phyloP scores from a whole-genome alignment of 2,113 vertebrate genomes.

The Hippopotamus amphibius region DNA sequence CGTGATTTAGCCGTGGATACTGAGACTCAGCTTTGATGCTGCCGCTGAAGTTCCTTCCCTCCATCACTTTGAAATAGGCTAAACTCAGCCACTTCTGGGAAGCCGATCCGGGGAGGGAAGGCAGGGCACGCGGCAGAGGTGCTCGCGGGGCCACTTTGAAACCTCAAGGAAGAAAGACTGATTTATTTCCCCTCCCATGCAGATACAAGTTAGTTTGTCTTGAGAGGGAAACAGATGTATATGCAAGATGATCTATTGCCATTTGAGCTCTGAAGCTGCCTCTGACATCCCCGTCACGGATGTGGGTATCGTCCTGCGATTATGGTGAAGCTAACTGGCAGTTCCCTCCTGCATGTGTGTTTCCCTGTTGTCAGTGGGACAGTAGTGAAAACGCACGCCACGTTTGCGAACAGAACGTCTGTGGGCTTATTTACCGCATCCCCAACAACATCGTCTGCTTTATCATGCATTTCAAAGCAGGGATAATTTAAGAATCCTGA shows the following conservation, averaged over 20 bases:
- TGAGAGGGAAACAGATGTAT: constrained; percentile 70
- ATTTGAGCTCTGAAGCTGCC: constrained; percentile 46
- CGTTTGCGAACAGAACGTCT: constrained; percentile 86
- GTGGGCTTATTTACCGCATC: constrained; percentile 86
- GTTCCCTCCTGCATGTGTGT: constrained; percentile 78
- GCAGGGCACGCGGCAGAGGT: fast-evolving
- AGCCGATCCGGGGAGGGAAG: background rate
- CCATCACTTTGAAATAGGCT: background rate
- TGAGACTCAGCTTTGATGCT: background rate
- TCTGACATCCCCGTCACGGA: constrained; percentile 57
- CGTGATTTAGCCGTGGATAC: fast-evolving
- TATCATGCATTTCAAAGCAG: constrained; percentile 83
- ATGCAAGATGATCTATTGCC: constrained; percentile 65
- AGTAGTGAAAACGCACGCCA: constrained; percentile 84
- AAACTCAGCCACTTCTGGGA: background rate
- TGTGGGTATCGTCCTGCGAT: constrained; percentile 72
- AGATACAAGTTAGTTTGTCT: constrained; percentile 81
- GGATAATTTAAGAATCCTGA: constrained; percentile 83
- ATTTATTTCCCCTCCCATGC: background rate
- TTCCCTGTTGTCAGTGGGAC: constrained; percentile 84
- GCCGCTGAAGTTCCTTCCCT: background rate
- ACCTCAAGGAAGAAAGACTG: background rate
- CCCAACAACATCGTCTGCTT: constrained; percentile 87
- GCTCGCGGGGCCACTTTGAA: fast-evolving
- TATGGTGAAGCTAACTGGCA: constrained; percentile 79